Conservation (phyloP, 23 tunicate species). For the Botrylloides violaceus region DNA sequence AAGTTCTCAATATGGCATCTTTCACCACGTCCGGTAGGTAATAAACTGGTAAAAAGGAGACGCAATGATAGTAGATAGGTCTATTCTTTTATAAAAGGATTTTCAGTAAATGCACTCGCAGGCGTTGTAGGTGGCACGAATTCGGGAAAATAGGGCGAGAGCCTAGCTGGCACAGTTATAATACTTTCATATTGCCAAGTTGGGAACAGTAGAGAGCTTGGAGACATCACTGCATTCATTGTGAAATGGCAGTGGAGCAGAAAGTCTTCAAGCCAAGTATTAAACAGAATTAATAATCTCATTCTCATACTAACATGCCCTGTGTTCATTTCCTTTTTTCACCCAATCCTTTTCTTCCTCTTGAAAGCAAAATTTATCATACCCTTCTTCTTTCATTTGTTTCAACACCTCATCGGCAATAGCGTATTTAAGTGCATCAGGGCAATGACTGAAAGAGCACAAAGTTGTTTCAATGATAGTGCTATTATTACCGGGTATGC, state of each 20-base stretch:
- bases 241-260: too few relatives aligned
- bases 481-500: too few relatives aligned
- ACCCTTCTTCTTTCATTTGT: constrained; percentile 16
- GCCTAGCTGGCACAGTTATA: too few relatives aligned
- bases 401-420: constrained; percentile 24
- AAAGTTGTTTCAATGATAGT: too few relatives aligned
- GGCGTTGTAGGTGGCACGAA: neutral
- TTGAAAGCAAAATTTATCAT: constrained; percentile 11
- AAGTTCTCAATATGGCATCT: constrained; percentile 1
- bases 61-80: constrained; percentile 4
- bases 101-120: neutral
- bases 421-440: constrained; percentile 28
- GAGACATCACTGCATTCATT: too few relatives aligned
- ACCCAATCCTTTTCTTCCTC: neutral
- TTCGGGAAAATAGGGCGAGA: neutral
- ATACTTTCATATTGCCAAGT: too few relatives aligned
- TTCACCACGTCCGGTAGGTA: neutral
- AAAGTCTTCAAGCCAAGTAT: too few relatives aligned
- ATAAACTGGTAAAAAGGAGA: constrained; percentile 13
- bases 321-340: neutral
- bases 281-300: too few relatives aligned
- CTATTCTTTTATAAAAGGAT: neutral
- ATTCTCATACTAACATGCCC: neutral
- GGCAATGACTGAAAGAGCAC: constrained; percentile 37
- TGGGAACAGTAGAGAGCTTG: too few relatives aligned